phyloP scores from a whole-genome alignment of 35 echinoderm and acorn worm genomes.

The Lytechinus variegatus region DNA sequence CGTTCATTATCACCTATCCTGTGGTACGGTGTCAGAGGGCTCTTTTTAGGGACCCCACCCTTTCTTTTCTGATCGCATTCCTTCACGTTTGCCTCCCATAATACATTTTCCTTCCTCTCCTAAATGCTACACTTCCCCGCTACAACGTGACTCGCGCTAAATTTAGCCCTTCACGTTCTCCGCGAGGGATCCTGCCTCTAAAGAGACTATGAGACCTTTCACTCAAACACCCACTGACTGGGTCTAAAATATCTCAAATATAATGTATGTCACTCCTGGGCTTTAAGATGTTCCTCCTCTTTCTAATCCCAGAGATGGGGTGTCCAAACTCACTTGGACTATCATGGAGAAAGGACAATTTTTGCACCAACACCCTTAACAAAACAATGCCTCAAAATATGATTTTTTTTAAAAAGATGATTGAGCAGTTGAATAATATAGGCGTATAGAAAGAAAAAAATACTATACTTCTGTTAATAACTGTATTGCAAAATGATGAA shows the following conservation, averaged over 20 bases:
- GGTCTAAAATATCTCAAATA: background rate
- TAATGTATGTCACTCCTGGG: background rate
- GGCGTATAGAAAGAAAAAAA: too few relatives aligned
- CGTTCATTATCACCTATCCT: conserved; percentile 27
- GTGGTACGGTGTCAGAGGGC: background rate
- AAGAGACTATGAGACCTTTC: background rate
- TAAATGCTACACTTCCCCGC: conserved; percentile 44
- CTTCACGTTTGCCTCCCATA: conserved; percentile 29
- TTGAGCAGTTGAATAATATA: too few relatives aligned
- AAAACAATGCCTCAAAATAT: too few relatives aligned
- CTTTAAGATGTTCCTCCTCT: background rate
- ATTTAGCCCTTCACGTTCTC: conserved; percentile 31
- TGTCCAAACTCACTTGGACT: too few relatives aligned
- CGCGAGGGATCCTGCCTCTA: background rate
- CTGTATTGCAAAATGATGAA: too few relatives aligned
- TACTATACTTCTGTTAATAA: too few relatives aligned
- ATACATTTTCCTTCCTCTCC: conserved; percentile 39
- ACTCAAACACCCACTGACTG: background rate
- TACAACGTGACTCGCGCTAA: conserved; percentile 28
- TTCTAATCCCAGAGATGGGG: background rate
- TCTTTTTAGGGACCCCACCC: background rate
- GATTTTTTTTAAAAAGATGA: too few relatives aligned
- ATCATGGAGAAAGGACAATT: too few relatives aligned
- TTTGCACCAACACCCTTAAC: too few relatives aligned
- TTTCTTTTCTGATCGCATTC: background rate